Percentiles rank a stretch among this genome's conserved stretches.
Evolutionary conservation across 2,888 invertebrate species (phyloP).

Genomic region (Crematogaster levior): DNA sequence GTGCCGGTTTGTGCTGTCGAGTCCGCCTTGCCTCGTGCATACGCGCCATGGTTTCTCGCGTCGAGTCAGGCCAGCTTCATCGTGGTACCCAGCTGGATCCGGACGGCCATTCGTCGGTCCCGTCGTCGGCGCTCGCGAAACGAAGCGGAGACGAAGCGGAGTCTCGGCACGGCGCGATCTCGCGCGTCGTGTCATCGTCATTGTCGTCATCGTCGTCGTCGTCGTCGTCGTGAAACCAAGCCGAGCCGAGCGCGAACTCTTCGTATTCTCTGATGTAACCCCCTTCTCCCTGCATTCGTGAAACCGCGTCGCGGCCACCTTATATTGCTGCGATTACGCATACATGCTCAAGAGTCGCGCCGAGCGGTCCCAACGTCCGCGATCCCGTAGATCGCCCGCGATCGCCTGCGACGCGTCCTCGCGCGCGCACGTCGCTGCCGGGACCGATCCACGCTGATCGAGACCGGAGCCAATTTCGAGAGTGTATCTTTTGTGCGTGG

Average conservation of each 20-base stretch:
- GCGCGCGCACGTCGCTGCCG: conserved; percentile 48
- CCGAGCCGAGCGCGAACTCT: conserved; percentile 49
- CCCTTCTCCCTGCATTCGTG: conserved; percentile 65
- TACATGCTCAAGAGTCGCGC: conserved; percentile 66
- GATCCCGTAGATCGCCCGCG: conserved; percentile 67
- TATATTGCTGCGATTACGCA: conserved; percentile 76
- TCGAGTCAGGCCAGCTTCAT: conserved; percentile 72
- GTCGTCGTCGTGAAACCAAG: conserved; percentile 44
- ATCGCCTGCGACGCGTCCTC: conserved; percentile 61
- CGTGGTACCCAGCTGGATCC: conserved; percentile 70
- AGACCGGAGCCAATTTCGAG: conserved; percentile 37
- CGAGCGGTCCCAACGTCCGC: conserved; percentile 70
- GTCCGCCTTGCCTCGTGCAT: conserved; percentile 70
- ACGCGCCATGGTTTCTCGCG: conserved; percentile 72
- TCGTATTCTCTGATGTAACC: conserved; percentile 73
- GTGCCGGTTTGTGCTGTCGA: conserved; percentile 70
- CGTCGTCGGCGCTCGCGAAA: conserved; percentile 16
- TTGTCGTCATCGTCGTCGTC: conserved; percentile 43
- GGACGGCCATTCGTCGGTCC: conserved; percentile 60
- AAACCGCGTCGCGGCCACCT: conserved; percentile 71
- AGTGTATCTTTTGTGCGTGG: conserved; percentile 32
- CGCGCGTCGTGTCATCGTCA: conserved; percentile 17
- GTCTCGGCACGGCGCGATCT: conserved; percentile 31
- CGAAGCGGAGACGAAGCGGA: conserved; percentile 24
- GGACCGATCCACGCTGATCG: conserved; percentile 44